Percentiles rank a stretch among this genome's conserved stretches.
These are phyloP conservation scores for Lophius americanus DNA, from an alignment of 2,797 vertebrate genomes.

Conservation along the genomic window DNA sequence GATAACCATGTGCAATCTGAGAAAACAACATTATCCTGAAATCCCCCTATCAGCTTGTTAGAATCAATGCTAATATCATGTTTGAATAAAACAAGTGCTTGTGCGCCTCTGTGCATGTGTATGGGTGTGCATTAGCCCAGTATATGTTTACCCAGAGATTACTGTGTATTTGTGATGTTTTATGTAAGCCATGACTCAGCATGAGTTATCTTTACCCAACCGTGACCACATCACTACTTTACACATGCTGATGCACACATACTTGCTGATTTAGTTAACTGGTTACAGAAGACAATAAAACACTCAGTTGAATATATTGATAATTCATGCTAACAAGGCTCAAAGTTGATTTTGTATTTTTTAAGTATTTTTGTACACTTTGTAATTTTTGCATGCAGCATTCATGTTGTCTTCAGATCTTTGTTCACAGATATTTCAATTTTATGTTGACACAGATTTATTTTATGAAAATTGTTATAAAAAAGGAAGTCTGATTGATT, in stretches of 20 bases:
- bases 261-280: neutral
- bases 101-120: neutral
- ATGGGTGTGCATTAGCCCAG: neutral
- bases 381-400: neutral
- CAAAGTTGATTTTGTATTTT: no score
- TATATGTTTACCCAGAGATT: constrained; percentile 12
- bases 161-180: constrained; percentile 7
- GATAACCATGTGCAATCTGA: constrained; percentile 40
- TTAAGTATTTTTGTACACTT: neutral
- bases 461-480: no score
- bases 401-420: neutral
- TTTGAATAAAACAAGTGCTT: constrained; percentile 10
- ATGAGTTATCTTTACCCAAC: constrained; percentile 20
- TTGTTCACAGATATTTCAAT: no score
- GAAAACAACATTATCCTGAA: constrained; percentile 29
- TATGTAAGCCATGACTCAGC: constrained; percentile 26
- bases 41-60: constrained; percentile 36
- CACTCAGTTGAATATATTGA: neutral
- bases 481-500: no score
- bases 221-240: neutral
- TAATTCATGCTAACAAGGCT: neutral
- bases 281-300: neutral
- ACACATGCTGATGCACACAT: neutral
- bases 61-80: constrained; percentile 23
- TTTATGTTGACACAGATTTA: no score